These are phyloP conservation scores for Gadus chalcogrammus DNA, from an alignment of 2,113 vertebrate genomes.

Conservation along the genomic window DNA sequence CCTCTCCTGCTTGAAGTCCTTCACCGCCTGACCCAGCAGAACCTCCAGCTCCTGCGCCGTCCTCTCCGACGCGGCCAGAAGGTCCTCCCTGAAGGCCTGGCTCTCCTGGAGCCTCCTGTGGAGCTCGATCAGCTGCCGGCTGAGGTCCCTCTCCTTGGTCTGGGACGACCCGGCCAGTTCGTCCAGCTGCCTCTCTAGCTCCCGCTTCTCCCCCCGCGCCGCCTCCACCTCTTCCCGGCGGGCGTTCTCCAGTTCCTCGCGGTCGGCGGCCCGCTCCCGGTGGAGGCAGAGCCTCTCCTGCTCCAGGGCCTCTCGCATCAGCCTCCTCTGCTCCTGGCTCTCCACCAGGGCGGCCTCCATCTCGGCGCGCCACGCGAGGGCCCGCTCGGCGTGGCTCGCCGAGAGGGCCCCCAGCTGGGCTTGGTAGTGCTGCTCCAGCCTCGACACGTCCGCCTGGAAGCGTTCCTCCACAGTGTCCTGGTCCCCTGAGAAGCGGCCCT, in stretches of 20 bases:
- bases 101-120: constrained; percentile 65
- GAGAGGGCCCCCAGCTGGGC: constrained; percentile 69
- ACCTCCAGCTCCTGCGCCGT: constrained; percentile 53
- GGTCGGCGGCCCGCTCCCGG: constrained; percentile 64
- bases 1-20: constrained; percentile 72
- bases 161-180: constrained; percentile 56
- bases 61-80: constrained; percentile 49
- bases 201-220: constrained; percentile 66
- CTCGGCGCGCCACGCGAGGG: constrained; percentile 77
- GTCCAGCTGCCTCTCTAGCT: constrained; percentile 73
- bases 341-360: constrained; percentile 67
- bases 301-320: constrained; percentile 53
- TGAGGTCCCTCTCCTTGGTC: constrained; percentile 70
- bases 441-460: constrained; percentile 69
- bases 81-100: constrained; percentile 59
- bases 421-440: constrained; percentile 71
- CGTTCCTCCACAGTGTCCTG: constrained; percentile 71
- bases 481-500: constrained; percentile 76
- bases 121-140: constrained; percentile 66
- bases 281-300: constrained; percentile 12
- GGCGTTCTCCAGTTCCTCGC: constrained; percentile 65
- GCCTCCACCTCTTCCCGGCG: constrained; percentile 69
- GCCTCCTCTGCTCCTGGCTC: constrained; percentile 45
- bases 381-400: constrained; percentile 69
- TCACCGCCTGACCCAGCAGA: constrained; percentile 60